Base-by-base conservation (phyloP, 2,888 invertebrate genomes). In the Yponomeuta cagnagella region DNA sequence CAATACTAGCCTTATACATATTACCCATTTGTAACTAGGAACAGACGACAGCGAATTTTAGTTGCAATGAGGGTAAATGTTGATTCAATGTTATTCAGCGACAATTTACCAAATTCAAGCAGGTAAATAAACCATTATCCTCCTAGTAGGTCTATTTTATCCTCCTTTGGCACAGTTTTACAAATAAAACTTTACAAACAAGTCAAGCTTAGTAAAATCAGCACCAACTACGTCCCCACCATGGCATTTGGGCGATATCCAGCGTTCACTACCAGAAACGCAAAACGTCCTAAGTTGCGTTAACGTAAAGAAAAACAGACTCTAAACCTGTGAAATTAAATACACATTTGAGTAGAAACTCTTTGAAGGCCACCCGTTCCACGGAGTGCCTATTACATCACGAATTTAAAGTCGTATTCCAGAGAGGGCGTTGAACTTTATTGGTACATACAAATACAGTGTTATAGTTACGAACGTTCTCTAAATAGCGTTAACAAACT, bases 191-290 rank as follows among this genome's bases (percentile, higher is more conserved):
- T 23, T 23, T 23, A 23, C 23, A 58, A 58, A 58, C 15, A 58
- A 12, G 5, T 15, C 2, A 15, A 15, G 52, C 12, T 15, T 15
- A 58, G 12, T 58, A 15, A 12, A 12, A 58, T 5, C 52, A 58
- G 15, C 5, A 4, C 15, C 15, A 58, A 58, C 52, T 4, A 15
- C 52, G 12, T 15, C 52, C 15, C 15, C 15, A 58, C 67, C 73
- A 74, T 80, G 81, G 83, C 80, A 82, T 73, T 73, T 73, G 76
- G 79, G 74, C 76, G 72, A n/a, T 69, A 63, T 63, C 69, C 63
- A n/a, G 48, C 48, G 43, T 8, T 43, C 5, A 48, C 23, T 43
- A n/a, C 15, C 43, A n/a, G 3, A 43, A 8, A 37, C 2, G 10
- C 6, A 68, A 68, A 48, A 43, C 15, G 48, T n/a, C 43, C 43